Percentiles rank a stretch among this genome's conserved stretches.
These are phyloP conservation scores for Carollia perspicillata DNA, from an alignment of 2,113 vertebrate species.

Conservation along the genomic window DNA sequence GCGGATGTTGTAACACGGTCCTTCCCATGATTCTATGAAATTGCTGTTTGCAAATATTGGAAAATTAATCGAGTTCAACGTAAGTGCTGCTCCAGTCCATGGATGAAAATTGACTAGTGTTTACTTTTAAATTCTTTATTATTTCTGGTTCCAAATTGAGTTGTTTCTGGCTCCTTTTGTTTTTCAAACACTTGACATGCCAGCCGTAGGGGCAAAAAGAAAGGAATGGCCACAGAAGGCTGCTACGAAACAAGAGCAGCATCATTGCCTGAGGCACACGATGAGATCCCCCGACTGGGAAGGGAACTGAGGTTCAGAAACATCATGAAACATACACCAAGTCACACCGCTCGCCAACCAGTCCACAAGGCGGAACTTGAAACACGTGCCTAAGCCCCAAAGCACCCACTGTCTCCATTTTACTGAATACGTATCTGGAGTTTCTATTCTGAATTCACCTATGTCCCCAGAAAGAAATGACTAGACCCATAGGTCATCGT, in stretches of 20 bases:
- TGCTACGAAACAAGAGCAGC: not conserved
- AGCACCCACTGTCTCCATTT: not conserved
- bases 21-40: not conserved
- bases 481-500: not conserved
- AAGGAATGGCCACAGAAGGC: not conserved
- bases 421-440: not conserved
- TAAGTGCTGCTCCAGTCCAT: not conserved
- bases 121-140: not conserved
- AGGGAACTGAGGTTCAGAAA: not conserved
- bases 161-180: not conserved
- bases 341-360: not conserved
- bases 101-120: not conserved
- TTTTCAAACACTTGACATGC: not conserved
- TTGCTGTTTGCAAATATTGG: not conserved
- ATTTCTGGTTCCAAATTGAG: not conserved
- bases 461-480: not conserved
- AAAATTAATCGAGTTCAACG: not conserved
- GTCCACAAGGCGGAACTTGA: not conserved
- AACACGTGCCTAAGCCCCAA: no score
- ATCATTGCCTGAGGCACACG: accelerated
- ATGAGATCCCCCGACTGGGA: no score
- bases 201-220: not conserved
- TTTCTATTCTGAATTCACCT: not conserved
- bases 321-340: accelerated
- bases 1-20: accelerated